Evolutionary conservation across 2,113 vertebrate species (phyloP).

Genomic region (Ammodytes marinus): DNA sequence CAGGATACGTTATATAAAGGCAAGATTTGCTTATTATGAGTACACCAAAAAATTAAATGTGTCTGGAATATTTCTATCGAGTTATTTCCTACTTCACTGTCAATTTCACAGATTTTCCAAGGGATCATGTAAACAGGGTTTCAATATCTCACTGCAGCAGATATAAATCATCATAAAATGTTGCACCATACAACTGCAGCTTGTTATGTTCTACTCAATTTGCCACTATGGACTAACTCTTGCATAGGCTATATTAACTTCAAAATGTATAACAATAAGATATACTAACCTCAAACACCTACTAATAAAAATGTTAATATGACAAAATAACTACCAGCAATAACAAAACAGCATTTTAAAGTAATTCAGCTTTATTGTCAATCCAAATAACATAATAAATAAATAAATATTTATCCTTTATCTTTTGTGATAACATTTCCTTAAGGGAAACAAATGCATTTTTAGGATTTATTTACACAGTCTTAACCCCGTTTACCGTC

Average conservation of each 20-base stretch:
- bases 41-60: not conserved
- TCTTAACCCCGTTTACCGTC: too few relatives aligned
- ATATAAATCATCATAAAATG: not conserved
- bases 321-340: not conserved
- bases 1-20: not conserved
- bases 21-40: not conserved
- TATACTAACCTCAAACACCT: not conserved
- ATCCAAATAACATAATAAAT: too few relatives aligned
- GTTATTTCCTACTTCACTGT: not conserved
- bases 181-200: not conserved
- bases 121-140: not conserved
- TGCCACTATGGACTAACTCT: too few relatives aligned
- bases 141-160: not conserved
- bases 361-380: too few relatives aligned
- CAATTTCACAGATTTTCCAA: not conserved
- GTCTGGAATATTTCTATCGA: not conserved
- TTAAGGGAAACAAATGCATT: too few relatives aligned
- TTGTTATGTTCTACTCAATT: not conserved
- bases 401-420: too few relatives aligned
- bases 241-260: not conserved
- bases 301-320: not conserved
- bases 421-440: too few relatives aligned
- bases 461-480: too few relatives aligned
- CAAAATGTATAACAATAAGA: not conserved
- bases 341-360: not conserved